phyloP scores from a whole-genome alignment of 2,797 vertebrate species.

The Leptatherina wallacei region DNA sequence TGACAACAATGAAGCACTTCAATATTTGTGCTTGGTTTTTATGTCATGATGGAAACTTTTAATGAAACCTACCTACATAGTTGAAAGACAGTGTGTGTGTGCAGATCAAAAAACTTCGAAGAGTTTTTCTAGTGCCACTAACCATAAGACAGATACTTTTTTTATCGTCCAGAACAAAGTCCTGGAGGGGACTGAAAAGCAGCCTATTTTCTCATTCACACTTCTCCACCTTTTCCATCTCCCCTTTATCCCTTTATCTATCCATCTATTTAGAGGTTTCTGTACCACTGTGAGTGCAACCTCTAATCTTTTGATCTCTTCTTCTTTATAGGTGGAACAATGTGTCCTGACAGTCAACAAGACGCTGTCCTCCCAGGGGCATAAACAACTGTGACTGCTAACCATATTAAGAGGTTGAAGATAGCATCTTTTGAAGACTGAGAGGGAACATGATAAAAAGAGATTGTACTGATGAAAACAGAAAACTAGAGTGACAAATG shows the following conservation, averaged over 20 bases:
- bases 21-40: no score
- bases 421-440: constrained; percentile 67
- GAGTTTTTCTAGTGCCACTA: no score
- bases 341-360: constrained; percentile 71
- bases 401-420: constrained; percentile 73
- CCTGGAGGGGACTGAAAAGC: background rate
- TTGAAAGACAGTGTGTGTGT: no score
- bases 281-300: constrained; percentile 29
- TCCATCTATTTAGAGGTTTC: constrained; percentile 34
- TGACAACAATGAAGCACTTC: no score
- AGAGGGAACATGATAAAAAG: constrained; percentile 28
- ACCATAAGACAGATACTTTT: no score
- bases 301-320: constrained; percentile 68
- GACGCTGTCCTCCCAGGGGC: constrained; percentile 61
- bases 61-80: no score
- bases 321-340: constrained; percentile 68
- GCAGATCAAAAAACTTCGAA: no score
- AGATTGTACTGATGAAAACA: constrained; percentile 41
- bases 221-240: background rate
- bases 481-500: constrained; percentile 43
- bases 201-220: background rate
- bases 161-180: background rate
- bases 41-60: no score
- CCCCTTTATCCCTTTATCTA: constrained; percentile 18
- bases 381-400: constrained; percentile 70